These are phyloP conservation scores for Pedicia rivosa DNA, from an alignment of 2,888 invertebrate genomes.

Conservation along the genomic window DNA sequence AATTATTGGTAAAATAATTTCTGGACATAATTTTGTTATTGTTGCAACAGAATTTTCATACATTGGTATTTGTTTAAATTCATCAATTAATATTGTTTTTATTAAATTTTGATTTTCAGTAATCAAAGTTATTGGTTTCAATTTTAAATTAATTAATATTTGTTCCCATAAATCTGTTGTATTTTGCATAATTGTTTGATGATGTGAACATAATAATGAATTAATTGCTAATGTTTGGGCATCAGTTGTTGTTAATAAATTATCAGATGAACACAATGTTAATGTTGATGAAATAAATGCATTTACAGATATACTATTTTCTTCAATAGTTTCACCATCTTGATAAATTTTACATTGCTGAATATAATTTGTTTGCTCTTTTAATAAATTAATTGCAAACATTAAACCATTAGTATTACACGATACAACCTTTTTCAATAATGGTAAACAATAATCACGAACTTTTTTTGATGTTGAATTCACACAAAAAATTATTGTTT, in stretches of 20 bases:
- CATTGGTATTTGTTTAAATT: slow-evolving; percentile 35
- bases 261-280: slow-evolving; percentile 19
- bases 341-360: slow-evolving; percentile 39
- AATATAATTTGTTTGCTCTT: slow-evolving; percentile 48
- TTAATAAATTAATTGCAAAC: slow-evolving; percentile 44
- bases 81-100: slow-evolving; percentile 42
- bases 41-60: slow-evolving; percentile 58
- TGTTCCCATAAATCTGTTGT: slow-evolving; percentile 52
- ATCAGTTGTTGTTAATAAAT: slow-evolving; percentile 28
- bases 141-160: slow-evolving; percentile 31
- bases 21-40: slow-evolving; percentile 46
- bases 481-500: slow-evolving; percentile 52
- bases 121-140: slow-evolving; percentile 37
- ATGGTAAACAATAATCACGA: slow-evolving; percentile 41
- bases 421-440: slow-evolving; percentile 43
- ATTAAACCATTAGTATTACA: slow-evolving; percentile 39
- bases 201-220: slow-evolving; percentile 55
- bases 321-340: slow-evolving; percentile 19
- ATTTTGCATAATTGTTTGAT: slow-evolving; percentile 45
- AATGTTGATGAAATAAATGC: slow-evolving; percentile 22
- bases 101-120: slow-evolving; percentile 39
- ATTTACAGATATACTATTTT: slow-evolving; percentile 17
- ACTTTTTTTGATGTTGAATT: slow-evolving; percentile 44
- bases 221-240: slow-evolving; percentile 45
- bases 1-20: slow-evolving; percentile 46